A percentile compares a stretch with the other conserved stretches of the same genome.
Evolutionary conservation across 2,888 invertebrate species (phyloP).

Genomic region (Scaeva pyrastri): DNA sequence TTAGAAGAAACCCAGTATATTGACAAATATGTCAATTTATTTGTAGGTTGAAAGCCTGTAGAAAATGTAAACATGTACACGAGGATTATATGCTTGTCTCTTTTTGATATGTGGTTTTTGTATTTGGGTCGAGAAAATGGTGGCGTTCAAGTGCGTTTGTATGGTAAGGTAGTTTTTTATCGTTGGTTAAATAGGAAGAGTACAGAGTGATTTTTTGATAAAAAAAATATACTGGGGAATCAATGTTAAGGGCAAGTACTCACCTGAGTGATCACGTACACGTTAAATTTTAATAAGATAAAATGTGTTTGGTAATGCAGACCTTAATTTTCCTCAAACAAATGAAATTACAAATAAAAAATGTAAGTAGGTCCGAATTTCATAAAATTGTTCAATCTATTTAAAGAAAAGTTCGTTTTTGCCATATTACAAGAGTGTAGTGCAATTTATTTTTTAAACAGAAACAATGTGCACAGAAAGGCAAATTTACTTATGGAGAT

Average conservation of each 20-base stretch:
- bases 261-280: too few relatives aligned
- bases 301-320: too few relatives aligned
- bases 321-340: too few relatives aligned
- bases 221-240: background rate
- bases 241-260: background rate
- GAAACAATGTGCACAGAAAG: too few relatives aligned
- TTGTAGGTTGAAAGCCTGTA: slow-evolving; percentile 67
- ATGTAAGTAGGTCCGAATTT: too few relatives aligned
- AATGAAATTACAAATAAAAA: too few relatives aligned
- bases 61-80: slow-evolving; percentile 75
- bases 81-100: slow-evolving; percentile 45
- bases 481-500: too few relatives aligned
- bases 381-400: too few relatives aligned
- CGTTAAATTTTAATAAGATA: too few relatives aligned
- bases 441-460: too few relatives aligned
- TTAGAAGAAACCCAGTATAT: slow-evolving; percentile 58
- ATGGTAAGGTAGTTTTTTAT: slow-evolving; percentile 13
- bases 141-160: slow-evolving; percentile 45
- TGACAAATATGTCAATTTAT: slow-evolving; percentile 74
- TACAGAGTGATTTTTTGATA: background rate
- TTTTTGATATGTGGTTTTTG: slow-evolving; percentile 22
- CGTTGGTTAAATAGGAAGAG: background rate
- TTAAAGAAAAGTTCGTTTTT: too few relatives aligned
- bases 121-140: slow-evolving; percentile 57
- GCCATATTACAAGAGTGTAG: too few relatives aligned